Conservation (phyloP, 2,888 invertebrate species). For the Drosophila leonis region DNA sequence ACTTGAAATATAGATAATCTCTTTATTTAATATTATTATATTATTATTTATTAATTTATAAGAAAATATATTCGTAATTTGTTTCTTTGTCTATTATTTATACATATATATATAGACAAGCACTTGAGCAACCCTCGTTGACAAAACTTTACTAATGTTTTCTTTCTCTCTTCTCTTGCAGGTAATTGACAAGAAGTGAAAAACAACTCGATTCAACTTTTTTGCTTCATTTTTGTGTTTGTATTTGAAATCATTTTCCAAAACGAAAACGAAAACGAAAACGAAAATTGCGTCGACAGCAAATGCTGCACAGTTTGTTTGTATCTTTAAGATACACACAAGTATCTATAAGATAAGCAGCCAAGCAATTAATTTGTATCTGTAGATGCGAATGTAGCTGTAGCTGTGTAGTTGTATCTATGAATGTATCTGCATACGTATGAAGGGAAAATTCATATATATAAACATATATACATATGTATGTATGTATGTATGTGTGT, state of each 20-base stretch:
- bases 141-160: constrained; percentile 45
- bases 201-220: constrained; percentile 3
- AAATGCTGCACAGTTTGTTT: constrained; percentile 47
- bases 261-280: constrained; percentile 46
- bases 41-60: neutral
- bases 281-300: constrained; percentile 45
- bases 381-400: constrained; percentile 31
- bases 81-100: neutral
- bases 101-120: neutral
- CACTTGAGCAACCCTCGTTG: constrained; percentile 34
- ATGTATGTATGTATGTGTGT: neutral
- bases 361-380: constrained; percentile 45
- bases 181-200: constrained; percentile 54
- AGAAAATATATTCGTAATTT: neutral
- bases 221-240: neutral
- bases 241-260: constrained; percentile 32
- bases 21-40: neutral
- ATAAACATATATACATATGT: neutral
- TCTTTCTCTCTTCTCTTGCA: constrained; percentile 43
- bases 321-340: constrained; percentile 19
- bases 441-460: constrained; percentile 3
- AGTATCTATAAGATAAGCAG: constrained; percentile 33
- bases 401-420: constrained; percentile 28
- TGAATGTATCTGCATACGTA: constrained; percentile 35
- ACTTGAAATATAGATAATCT: neutral